Evolutionary conservation across 1,140 invertebrate species (phyloP), one percentile per base, ranked within the genome.

Genomic region (Atta colombica): DNA sequence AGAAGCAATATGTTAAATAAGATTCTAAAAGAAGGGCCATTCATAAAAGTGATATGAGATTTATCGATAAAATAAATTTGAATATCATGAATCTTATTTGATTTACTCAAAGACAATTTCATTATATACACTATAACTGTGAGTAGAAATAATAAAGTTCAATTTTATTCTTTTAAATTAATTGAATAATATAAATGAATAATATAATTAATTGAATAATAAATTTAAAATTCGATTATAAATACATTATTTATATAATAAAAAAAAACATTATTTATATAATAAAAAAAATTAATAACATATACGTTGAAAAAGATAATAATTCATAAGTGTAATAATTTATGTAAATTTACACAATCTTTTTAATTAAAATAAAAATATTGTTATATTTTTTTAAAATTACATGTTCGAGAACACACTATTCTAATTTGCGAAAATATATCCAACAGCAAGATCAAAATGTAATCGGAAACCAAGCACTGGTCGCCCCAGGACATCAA

Each of bases 381-480:
- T 39, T 53, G 28, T 3, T 58, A 31, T 16, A 2, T 6, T 35
- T 31, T 31, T 35, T 31, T 61, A 74, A 6, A 61, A 51, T 51
- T 49, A 60, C 5, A 72, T 35, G 2, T 21, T 63, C 3, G 63
- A 18, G 10, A 80, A 25, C n/a, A 68, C 1, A 14, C 7, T 8
- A 74, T 55, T 72, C 7, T 58, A 61, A 74, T 25, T 18, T 14
- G n/a, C 21, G 7, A 74, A 74, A 39, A 51, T 75, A 63, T 35
- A 51, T 92, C 72, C 87, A 86, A 87, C 21, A 61, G 58, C 39
- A 55, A 81, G 87, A 63, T 87, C 60, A 61, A 81, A 69, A 35
- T 93, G 93, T 93, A 95, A 94, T 87, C 89, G 88, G 91, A 94
- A 93, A 94, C 94, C 93, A 65, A 74, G 75, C 89, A 86, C 85